Evolutionary conservation across 2,888 invertebrate species (phyloP).

Genomic region (Temnothorax unifasciatus): DNA sequence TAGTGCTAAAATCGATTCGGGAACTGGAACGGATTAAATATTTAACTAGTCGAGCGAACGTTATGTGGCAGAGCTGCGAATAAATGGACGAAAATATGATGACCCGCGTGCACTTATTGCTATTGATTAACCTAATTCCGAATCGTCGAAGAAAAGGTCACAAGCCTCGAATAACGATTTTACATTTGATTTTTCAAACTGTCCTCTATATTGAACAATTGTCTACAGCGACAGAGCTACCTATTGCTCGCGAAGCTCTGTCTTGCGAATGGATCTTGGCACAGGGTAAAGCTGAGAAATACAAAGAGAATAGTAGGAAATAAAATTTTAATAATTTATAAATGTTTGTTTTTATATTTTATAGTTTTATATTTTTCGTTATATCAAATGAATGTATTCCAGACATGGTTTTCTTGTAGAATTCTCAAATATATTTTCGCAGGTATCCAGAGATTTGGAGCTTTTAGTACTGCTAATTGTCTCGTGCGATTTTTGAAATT

Average conservation of each 20-base stretch:
- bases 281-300: not conserved
- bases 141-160: conserved; percentile 26
- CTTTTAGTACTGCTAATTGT: not conserved
- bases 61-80: conserved; percentile 30
- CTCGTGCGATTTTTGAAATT: not conserved
- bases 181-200: not conserved
- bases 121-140: conserved; percentile 30
- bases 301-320: not conserved
- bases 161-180: conserved; percentile 26
- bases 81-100: conserved; percentile 47
- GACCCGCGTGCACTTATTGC: conserved; percentile 8
- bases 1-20: conserved; percentile 58
- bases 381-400: not conserved
- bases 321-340: not conserved
- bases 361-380: not conserved
- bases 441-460: not conserved
- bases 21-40: conserved; percentile 65
- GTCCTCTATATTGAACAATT: conserved; percentile 12
- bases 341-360: not conserved
- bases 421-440: not conserved
- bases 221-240: not conserved
- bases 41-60: conserved; percentile 39
- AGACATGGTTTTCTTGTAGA: not conserved
- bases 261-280: not conserved
- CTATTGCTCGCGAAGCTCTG: not conserved